Evolutionary conservation across 2,113 vertebrate genomes (phyloP).

Genomic region (Micronycteris hirsuta): DNA sequence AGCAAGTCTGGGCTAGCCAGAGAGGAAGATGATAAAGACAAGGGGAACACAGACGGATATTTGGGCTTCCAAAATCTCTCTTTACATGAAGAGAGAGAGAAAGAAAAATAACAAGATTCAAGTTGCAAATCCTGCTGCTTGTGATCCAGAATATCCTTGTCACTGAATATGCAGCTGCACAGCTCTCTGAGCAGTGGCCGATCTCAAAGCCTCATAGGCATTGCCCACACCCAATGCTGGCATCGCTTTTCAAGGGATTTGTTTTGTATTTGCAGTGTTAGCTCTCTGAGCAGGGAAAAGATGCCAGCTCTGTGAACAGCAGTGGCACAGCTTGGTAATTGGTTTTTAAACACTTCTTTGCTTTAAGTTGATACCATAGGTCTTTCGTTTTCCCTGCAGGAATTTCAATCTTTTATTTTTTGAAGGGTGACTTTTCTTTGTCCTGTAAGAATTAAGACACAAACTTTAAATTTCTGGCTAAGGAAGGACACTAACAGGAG

Average conservation of each 20-base stretch:
- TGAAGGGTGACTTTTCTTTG: slow-evolving; percentile 48
- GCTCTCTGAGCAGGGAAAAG: slow-evolving; percentile 16
- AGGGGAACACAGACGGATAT: not conserved
- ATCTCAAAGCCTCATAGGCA: slow-evolving; percentile 19
- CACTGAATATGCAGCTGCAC: not conserved
- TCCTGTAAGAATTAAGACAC: slow-evolving; percentile 44
- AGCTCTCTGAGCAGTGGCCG: not conserved
- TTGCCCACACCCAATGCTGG: not conserved
- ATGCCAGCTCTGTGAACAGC: slow-evolving; percentile 28
- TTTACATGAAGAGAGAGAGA: not conserved
- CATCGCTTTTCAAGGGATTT: slow-evolving; percentile 45
- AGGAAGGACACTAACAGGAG: slow-evolving; percentile 1
- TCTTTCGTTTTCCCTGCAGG: slow-evolving; percentile 39
- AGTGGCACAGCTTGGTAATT: slow-evolving; percentile 53
- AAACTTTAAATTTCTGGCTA: not conserved
- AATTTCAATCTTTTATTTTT: slow-evolving; percentile 57
- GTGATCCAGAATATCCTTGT: not conserved
- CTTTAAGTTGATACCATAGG: slow-evolving; percentile 57
- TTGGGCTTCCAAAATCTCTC: not conserved
- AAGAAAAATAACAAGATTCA: not conserved
- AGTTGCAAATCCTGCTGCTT: not conserved
- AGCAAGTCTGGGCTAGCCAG: not conserved
- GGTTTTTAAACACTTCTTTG: slow-evolving; percentile 64
- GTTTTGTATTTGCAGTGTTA: slow-evolving; percentile 58
- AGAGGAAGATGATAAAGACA: not conserved